These are phyloP conservation scores for Heliocidaris erythrogramma DNA, from an alignment of 35 echinoderm and acorn worm species.

Conservation along the genomic window DNA sequence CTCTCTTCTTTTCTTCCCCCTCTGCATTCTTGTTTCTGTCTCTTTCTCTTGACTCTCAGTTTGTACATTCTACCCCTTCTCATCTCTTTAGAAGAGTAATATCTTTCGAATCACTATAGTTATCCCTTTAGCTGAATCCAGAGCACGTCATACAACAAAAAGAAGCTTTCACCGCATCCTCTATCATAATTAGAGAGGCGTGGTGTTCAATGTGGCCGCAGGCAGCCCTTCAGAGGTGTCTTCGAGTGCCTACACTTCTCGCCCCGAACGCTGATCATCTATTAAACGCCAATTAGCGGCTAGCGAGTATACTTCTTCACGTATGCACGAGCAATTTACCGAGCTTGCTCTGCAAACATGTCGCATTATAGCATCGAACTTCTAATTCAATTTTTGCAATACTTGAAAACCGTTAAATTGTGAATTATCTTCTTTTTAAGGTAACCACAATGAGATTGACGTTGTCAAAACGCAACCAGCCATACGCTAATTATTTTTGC, in stretches of 20 bases:
- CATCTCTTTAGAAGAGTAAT: background rate
- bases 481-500: background rate
- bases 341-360: background rate
- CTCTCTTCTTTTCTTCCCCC: too few species aligned
- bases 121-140: background rate
- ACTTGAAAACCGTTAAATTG: background rate
- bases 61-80: background rate
- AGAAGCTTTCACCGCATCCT: conserved; percentile 1
- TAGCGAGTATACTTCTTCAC: background rate
- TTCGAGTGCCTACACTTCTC: background rate
- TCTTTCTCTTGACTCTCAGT: background rate
- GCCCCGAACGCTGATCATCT: background rate
- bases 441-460: background rate
- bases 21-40: background rate
- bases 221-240: background rate
- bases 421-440: background rate
- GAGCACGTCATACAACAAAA: background rate
- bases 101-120: background rate
- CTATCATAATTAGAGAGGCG: conserved; percentile 28
- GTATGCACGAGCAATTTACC: background rate
- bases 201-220: background rate
- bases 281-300: conserved; percentile 36
- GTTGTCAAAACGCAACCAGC: background rate
- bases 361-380: background rate
- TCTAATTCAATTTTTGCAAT: background rate